These are phyloP conservation scores for Drosophila quinaria DNA, from an alignment of 2,888 invertebrate species.

Conservation along the genomic window DNA sequence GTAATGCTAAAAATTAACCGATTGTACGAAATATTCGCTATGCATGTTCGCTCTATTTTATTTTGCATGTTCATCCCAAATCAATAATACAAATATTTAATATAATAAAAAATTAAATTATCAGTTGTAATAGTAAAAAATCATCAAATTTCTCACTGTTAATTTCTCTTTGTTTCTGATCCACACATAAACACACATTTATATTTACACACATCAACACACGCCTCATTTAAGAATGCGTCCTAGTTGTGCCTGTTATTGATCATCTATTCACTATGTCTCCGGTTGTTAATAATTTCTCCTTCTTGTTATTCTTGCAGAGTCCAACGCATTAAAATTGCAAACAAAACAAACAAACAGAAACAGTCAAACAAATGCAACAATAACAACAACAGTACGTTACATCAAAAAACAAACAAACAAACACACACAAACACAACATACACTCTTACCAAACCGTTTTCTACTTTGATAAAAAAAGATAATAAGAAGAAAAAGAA, in stretches of 20 bases:
- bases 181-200: background rate
- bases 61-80: constrained; percentile 50
- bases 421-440: constrained; percentile 28
- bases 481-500: constrained; percentile 52
- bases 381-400: constrained; percentile 46
- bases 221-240: constrained; percentile 26
- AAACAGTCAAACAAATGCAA: constrained; percentile 55
- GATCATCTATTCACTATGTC: constrained; percentile 2
- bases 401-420: constrained; percentile 33
- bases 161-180: background rate
- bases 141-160: constrained; percentile 4
- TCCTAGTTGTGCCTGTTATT: constrained; percentile 27
- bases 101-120: constrained; percentile 32
- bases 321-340: constrained; percentile 82
- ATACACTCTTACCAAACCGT: constrained; percentile 72
- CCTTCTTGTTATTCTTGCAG: constrained; percentile 81
- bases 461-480: constrained; percentile 84
- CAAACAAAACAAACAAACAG: constrained; percentile 37
- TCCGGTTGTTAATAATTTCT: constrained; percentile 56
- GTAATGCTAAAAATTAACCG: constrained; percentile 5
- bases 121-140: constrained; percentile 14
- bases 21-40: constrained; percentile 22
- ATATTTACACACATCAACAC: constrained; percentile 2
- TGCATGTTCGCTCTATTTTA: constrained; percentile 47
- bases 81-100: constrained; percentile 8